Evolutionary conservation across 2,888 invertebrate genomes (phyloP).

Genomic region (Galeruca laticollis): DNA sequence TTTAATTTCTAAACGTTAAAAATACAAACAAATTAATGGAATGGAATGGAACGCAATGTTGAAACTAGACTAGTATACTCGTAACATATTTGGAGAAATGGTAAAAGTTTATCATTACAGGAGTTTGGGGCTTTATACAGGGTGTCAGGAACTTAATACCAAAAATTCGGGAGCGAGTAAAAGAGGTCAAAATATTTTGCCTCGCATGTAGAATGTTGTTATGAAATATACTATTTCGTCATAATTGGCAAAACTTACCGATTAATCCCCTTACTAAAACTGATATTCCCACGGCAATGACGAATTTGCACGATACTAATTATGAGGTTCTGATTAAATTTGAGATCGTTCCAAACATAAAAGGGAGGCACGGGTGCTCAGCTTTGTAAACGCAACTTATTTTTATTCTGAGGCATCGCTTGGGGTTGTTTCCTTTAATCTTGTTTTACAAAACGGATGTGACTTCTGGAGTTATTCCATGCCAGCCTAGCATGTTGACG

Average conservation of each 20-base stretch:
- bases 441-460: constrained; percentile 22
- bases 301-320: constrained; percentile 35
- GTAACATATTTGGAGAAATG: no score
- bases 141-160: no score
- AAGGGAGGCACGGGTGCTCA: constrained; percentile 25
- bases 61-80: no score
- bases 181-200: no score
- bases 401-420: constrained; percentile 31
- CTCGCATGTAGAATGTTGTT: no score
- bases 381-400: constrained; percentile 39
- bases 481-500: constrained; percentile 9
- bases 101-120: no score
- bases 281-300: constrained; percentile 16
- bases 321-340: constrained; percentile 41
- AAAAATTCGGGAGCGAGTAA: no score
- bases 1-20: background rate
- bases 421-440: constrained; percentile 38
- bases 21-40: background rate
- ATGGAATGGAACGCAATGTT: no score
- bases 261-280: background rate
- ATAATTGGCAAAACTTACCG: no score
- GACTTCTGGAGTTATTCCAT: constrained; percentile 11
- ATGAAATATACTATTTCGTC: no score
- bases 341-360: constrained; percentile 33
- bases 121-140: no score